These are phyloP conservation scores for Maconellicoccus hirsutus DNA, from an alignment of 1,140 invertebrate genomes.

Conservation along the genomic window DNA sequence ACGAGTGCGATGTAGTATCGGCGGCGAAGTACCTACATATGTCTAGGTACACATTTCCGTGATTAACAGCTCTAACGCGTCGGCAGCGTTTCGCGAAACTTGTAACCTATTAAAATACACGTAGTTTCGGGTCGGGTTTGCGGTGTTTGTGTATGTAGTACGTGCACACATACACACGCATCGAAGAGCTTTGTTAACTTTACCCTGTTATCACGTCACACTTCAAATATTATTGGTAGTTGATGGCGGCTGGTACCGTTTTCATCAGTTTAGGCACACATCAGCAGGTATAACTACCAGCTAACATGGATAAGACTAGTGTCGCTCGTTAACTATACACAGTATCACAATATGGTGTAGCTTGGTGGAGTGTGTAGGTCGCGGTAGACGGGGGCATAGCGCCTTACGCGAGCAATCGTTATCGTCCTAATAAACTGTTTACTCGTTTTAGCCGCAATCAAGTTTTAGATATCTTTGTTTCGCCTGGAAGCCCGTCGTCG, in stretches of 20 bases:
- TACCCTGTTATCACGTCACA: constrained; percentile 7
- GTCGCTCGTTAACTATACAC: background rate
- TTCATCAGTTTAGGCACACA: constrained; percentile 8
- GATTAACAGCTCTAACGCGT: constrained; percentile 1
- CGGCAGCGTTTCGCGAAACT: background rate
- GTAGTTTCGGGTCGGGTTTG: background rate
- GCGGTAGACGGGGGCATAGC: no score
- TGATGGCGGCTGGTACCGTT: constrained; percentile 6
- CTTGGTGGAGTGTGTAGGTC: no score
- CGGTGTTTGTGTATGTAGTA: no score
- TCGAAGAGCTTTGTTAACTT: background rate
- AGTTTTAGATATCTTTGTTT: constrained; percentile 5
- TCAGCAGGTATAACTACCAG: background rate
- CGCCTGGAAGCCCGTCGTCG: background rate
- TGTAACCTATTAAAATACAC: constrained; percentile 4
- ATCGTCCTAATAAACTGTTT: constrained; percentile 7
- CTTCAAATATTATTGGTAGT: constrained; percentile 9
- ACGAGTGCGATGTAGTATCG: no score
- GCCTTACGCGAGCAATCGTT: background rate
- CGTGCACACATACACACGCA: no score
- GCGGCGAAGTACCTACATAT: no score
- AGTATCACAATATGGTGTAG: no score
- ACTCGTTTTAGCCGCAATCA: constrained; percentile 2
- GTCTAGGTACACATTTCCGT: background rate
- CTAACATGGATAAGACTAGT: constrained; percentile 1